These are phyloP conservation scores for Polymixis flavicincta DNA, from an alignment of 2,888 invertebrate genomes.

Conservation along the genomic window DNA sequence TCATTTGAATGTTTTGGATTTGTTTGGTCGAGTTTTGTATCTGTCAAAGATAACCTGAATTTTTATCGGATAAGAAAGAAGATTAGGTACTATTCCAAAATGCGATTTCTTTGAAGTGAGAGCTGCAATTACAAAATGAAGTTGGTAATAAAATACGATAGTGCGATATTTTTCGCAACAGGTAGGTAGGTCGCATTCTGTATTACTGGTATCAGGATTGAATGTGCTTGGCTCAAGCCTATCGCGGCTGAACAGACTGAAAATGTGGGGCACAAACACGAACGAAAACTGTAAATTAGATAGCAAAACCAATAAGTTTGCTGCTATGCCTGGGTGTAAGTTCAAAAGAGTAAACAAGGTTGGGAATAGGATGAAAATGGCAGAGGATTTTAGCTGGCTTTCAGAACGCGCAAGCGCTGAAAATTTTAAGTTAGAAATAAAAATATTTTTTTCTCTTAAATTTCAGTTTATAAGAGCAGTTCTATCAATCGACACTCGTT, in stretches of 20 bases:
- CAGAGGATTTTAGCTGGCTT: not conserved
- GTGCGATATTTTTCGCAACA: conserved; percentile 40
- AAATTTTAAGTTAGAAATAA: no score
- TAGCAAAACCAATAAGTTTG: conserved; percentile 5
- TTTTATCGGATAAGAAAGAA: not conserved
- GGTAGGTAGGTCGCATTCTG: conserved; percentile 42
- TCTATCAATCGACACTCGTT: not conserved
- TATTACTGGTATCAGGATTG: conserved; percentile 40
- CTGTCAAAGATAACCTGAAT: conserved; percentile 1
- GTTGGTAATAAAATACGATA: conserved; percentile 22
- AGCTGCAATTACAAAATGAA: conserved; percentile 6
- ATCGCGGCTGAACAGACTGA: conserved; percentile 35
- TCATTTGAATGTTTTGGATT: conserved; percentile 20
- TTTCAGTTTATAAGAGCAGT: not conserved
- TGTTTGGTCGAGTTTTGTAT: conserved; percentile 4
- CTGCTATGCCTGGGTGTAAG: not conserved
- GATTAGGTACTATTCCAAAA: conserved; percentile 8
- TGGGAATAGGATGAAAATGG: conserved; percentile 6
- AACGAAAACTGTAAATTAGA: conserved; percentile 8
- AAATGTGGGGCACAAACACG: conserved; percentile 34
- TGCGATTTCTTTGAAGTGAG: not conserved
- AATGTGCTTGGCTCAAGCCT: conserved; percentile 33
- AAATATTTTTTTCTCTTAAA: no score
- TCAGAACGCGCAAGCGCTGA: no score
- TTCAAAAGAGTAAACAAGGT: conserved; percentile 7